Conservation (phyloP, 2,797 vertebrate species). For the Dallia pectoralis region DNA sequence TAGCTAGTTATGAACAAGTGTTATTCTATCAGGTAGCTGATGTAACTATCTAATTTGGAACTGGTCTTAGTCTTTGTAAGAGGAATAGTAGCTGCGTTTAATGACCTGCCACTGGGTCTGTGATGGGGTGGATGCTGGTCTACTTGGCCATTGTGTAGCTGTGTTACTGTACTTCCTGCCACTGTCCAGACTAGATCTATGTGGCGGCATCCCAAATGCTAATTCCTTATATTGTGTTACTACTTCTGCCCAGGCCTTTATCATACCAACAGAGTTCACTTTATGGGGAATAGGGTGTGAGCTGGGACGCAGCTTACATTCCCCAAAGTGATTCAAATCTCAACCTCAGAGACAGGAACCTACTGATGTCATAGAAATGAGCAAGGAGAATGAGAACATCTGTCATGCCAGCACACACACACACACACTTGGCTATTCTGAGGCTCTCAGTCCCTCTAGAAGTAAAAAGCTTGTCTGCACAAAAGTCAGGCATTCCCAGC, state of each 20-base stretch:
- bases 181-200: conserved; percentile 10
- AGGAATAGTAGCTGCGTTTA: too few species aligned
- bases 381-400: neutral
- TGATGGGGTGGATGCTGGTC: conserved; percentile 30
- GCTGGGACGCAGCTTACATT: neutral
- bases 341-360: neutral
- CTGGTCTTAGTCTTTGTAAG: too few species aligned
- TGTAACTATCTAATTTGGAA: too few species aligned
- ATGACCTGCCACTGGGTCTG: neutral
- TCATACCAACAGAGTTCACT: too few species aligned
- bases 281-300: neutral
- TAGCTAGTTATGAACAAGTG: too few species aligned
- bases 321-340: neutral
- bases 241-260: neutral
- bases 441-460: too few species aligned
- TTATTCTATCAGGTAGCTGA: too few species aligned
- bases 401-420: neutral
- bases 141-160: conserved; percentile 40
- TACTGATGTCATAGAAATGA: neutral
- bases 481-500: too few species aligned
- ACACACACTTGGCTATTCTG: too few species aligned
- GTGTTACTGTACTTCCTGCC: conserved; percentile 48
- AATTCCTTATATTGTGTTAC: neutral
- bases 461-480: too few species aligned
- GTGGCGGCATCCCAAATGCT: neutral